These are phyloP conservation scores for Barbus barbus DNA, from an alignment of 2,113 vertebrate genomes.

Conservation along the genomic window DNA sequence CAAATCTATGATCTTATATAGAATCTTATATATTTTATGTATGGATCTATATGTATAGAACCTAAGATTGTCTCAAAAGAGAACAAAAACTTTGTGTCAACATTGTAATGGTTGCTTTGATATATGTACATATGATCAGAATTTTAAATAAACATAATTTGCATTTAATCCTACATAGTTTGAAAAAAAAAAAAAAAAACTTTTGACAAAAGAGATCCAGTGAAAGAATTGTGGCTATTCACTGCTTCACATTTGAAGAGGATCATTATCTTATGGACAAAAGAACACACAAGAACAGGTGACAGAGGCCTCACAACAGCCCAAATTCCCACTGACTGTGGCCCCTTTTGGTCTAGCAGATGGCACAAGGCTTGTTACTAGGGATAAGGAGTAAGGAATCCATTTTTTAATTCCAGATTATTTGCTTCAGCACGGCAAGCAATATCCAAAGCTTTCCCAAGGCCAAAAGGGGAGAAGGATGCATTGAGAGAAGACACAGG, in stretches of 20 bases:
- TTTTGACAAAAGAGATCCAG: too few species aligned
- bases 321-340: constrained; percentile 78
- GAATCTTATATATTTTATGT: too few species aligned
- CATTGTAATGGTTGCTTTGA: neutral
- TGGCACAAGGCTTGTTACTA: constrained; percentile 93
- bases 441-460: constrained; percentile 86
- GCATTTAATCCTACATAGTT: neutral
- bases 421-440: constrained; percentile 87
- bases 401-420: constrained; percentile 94
- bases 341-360: constrained; percentile 87
- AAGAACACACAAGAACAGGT: constrained; percentile 77
- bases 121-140: neutral
- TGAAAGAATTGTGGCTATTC: constrained; percentile 10
- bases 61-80: too few species aligned
- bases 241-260: constrained; percentile 42
- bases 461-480: constrained; percentile 79
- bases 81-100: neutral
- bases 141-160: constrained; percentile 18
- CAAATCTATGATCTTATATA: too few species aligned
- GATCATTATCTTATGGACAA: constrained; percentile 56
- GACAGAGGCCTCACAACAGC: constrained; percentile 78
- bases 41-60: too few species aligned
- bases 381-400: constrained; percentile 91
- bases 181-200: neutral
- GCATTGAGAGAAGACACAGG: constrained; percentile 57